Conservation (phyloP, 1,140 invertebrate species). For the Heliconius congener region DNA sequence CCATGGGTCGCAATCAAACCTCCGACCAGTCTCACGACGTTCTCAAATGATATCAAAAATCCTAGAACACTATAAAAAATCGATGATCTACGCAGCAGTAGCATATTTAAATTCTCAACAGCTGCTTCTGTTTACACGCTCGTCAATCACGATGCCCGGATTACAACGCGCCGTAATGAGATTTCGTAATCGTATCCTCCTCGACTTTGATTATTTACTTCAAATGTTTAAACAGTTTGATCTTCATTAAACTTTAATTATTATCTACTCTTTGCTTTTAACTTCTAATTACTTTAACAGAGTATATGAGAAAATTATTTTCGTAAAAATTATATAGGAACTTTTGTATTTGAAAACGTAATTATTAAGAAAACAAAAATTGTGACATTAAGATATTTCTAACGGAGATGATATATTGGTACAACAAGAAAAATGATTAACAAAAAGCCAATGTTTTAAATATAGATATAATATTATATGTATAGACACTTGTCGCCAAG, state of each 20-base stretch:
- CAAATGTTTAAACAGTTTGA: conserved; percentile 27
- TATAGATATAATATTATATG: no score
- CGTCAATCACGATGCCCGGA: conserved; percentile 41
- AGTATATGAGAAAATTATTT: not conserved
- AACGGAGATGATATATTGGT: no score
- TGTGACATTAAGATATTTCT: no score
- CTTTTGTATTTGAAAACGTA: not conserved
- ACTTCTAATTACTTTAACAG: not conserved
- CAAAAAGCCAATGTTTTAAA: no score
- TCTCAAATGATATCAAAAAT: not conserved
- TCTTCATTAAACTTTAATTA: conserved; percentile 29
- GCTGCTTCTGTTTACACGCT: conserved; percentile 36
- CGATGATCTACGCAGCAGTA: not conserved
- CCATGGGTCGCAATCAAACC: no score
- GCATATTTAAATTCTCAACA: conserved; percentile 27
- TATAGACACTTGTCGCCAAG: no score
- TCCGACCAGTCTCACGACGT: no score
- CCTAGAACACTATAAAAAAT: not conserved
- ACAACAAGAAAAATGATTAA: no score
- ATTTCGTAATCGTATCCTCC: conserved; percentile 42
- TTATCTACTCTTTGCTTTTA: conserved; percentile 1
- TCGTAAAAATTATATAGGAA: not conserved
- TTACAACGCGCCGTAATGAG: conserved; percentile 42
- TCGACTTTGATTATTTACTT: conserved; percentile 39
- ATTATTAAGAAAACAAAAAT: not conserved